Evolutionary conservation across 2,797 vertebrate genomes (phyloP), one percentile per base, ranked within the genome.

Genomic region (Lutra lutra): DNA sequence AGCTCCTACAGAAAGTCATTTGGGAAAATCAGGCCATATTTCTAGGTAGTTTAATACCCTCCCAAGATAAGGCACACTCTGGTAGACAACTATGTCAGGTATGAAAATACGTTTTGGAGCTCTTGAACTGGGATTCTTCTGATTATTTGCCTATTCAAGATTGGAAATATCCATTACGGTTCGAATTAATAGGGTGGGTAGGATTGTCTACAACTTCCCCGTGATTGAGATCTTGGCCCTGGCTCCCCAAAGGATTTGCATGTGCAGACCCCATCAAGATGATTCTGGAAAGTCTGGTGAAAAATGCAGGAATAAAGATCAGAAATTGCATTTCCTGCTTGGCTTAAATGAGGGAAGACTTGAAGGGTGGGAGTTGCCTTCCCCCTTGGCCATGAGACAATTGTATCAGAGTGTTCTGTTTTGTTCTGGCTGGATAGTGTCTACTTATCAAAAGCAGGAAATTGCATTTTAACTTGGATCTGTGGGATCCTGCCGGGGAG

Each of bases 391-490:
- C 43, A 18, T 58, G 91, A 96, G 87, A 89, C 8, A 62, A 12
- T 70, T 83, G 56, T 95, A 94, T 94, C 96, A 97, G 56, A 91
- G 79, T 84, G 92, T 95, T 96, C 97, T 98, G 95, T 60, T 89
- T 97, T 75, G 4, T 95, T 97, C 95, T 98, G 92, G 83, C 94
- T 94, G 96, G 87, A 93, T 97, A 95, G n/a, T 66, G 96, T 95
- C 86, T 38, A 14, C 82, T 87, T 97, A 77, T 97, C 0, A 0
- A 91, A 93, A 92, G 95, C 88, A 98, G 96, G 97, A 92, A 98
- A 98, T 62, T 56, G 83, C 73, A 97, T 96, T 98, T 97, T 98
- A 97, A 97, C 95, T 87, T 87, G 89, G 86, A 93, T 95, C 94
- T 95, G 95, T 95, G 94, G 86, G 95, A 96, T 97, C 72, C 79